Evolutionary conservation across 2,888 invertebrate genomes (phyloP), one percentile per base, ranked within the genome.

Genomic region (Augiades crinisus): DNA sequence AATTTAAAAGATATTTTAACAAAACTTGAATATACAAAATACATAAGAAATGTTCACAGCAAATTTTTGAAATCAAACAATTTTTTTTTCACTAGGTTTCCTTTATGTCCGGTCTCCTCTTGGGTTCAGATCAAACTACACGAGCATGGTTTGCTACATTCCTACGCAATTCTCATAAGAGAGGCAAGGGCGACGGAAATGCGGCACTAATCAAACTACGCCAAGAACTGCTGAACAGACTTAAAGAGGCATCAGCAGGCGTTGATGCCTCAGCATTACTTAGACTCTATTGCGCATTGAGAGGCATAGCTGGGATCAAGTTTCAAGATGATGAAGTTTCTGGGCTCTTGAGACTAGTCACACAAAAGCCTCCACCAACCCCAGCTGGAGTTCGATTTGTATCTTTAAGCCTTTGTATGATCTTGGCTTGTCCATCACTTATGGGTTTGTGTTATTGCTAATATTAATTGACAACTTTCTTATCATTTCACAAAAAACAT

Each of bases 141-240:
- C 91, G 98, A 67, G 95, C 94, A 47, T 99, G 98, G 98, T 97
- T 98, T 78, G 96, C 97, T 0, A 92, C 95, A 68, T 98, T 97
- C 71, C 93, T 98, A 38, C 92, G 98, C 52, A 95, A 95, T 63
- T 95, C 96, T 0, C 96, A 97, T 68, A 96, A 96, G 78, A 74
- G 89, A 47, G 91, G 95, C 13, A 96, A 95, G 78, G 94, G 95
- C 12, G 95, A 96, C 70, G 93, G 93, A 0, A 92, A 93, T 65
- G 91, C 91, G 4, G 94, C 95, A 12, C 69, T 89, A 19, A 78
- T 80, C 30, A 86, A 96, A 62, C 92, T 98, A 49, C 90, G 98
- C 16, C 94, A 95, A 58, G 95, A 97, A 71, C 81, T 97, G 34
- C 80, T 95, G 1, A 91, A 92, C 45, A 92, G 95, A 58, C 76